Percentiles rank a stretch among this genome's conserved stretches.
These are phyloP conservation scores for Cyprinodon variegatus DNA, from an alignment of 2,113 vertebrate species.

Conservation along the genomic window DNA sequence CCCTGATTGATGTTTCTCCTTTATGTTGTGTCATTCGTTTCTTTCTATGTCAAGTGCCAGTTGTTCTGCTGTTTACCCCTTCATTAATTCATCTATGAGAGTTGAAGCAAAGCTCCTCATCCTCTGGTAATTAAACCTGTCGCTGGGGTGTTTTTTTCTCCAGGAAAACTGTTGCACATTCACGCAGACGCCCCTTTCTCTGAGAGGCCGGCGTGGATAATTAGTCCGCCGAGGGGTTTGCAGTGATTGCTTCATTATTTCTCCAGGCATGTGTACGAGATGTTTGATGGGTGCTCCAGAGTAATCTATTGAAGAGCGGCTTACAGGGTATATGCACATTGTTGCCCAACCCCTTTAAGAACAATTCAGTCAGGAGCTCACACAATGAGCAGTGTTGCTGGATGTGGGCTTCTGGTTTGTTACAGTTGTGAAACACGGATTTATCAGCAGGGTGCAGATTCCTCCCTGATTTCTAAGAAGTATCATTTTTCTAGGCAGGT, in stretches of 20 bases:
- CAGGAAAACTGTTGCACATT: slow-evolving; percentile 8
- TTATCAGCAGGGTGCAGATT: slow-evolving; percentile 10
- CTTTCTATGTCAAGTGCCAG: slow-evolving; percentile 26
- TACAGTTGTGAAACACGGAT: slow-evolving; percentile 27
- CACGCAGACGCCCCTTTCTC: background rate
- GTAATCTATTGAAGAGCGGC: slow-evolving; percentile 53
- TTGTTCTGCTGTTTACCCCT: slow-evolving; percentile 63
- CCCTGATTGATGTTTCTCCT: slow-evolving; percentile 32
- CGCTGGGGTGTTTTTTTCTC: slow-evolving; percentile 39
- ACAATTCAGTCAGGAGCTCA: slow-evolving; percentile 10
- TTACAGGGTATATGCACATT: slow-evolving; percentile 27
- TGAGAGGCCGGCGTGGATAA: slow-evolving; percentile 51
- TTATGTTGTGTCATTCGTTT: slow-evolving; percentile 31
- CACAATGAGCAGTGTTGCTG: slow-evolving; percentile 5
- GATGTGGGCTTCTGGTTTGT: background rate
- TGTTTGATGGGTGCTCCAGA: slow-evolving; percentile 67
- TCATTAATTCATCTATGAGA: slow-evolving; percentile 70
- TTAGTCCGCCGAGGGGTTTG: slow-evolving; percentile 65
- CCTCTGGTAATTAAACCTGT: slow-evolving; percentile 68
- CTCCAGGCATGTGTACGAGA: slow-evolving; percentile 55
- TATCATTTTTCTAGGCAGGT: slow-evolving; percentile 48
- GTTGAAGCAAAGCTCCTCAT: slow-evolving; percentile 56
- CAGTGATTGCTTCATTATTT: slow-evolving; percentile 80
- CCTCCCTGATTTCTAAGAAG: slow-evolving; percentile 13
- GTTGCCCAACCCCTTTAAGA: slow-evolving; percentile 6